These are phyloP conservation scores for Microtus pennsylvanicus DNA, from an alignment of 2,113 vertebrate genomes.

Conservation along the genomic window DNA sequence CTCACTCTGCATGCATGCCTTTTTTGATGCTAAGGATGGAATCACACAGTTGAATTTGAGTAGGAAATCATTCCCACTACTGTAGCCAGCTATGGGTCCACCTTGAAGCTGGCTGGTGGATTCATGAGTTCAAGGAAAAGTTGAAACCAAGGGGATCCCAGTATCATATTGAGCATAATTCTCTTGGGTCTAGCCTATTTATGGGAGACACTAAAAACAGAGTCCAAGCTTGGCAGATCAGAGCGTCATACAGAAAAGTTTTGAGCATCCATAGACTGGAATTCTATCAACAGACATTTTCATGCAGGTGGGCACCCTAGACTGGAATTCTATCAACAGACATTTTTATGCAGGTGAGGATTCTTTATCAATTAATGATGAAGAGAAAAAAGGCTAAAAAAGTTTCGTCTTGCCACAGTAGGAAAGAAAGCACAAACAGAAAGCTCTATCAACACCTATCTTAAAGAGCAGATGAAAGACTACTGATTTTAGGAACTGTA, in stretches of 20 bases:
- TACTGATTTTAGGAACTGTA: slow-evolving; percentile 4
- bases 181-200: neutral
- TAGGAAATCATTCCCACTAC: neutral
- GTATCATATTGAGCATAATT: neutral
- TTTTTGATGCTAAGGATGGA: neutral
- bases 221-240: neutral
- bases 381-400: neutral
- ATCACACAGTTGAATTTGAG: neutral
- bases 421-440: neutral
- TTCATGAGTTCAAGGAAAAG: neutral
- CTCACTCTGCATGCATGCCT: neutral
- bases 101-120: neutral
- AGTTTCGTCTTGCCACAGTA: neutral
- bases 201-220: neutral
- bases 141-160: rapidly evolving
- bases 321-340: neutral
- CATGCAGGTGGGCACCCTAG: neutral
- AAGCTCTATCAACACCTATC: neutral
- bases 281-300: neutral
- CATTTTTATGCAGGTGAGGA: too few relatives aligned
- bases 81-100: neutral
- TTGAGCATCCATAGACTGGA: neutral
- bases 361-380: neutral
- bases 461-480: neutral
- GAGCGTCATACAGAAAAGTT: neutral